These are phyloP conservation scores for Dicranocentrus wangi DNA, from an alignment of 2,888 invertebrate genomes.

Conservation along the genomic window DNA sequence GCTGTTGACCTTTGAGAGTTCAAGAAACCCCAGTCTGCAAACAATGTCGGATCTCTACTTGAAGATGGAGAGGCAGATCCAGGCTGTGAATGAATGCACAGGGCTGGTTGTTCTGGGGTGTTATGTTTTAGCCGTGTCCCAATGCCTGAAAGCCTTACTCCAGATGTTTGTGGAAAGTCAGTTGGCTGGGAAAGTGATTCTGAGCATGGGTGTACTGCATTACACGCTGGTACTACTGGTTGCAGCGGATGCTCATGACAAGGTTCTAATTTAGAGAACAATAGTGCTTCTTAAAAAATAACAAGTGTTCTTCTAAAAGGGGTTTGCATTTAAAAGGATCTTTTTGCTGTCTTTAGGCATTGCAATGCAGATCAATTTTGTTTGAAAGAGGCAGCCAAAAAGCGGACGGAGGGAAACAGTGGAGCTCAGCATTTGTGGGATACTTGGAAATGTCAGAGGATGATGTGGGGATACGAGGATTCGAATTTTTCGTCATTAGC, in stretches of 20 bases:
- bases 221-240: neutral
- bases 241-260: slow-evolving; percentile 34
- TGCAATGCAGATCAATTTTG: too few species aligned
- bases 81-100: slow-evolving; percentile 21
- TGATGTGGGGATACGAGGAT: too few species aligned
- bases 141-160: slow-evolving; percentile 23
- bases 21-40: neutral
- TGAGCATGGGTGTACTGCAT: slow-evolving; percentile 3
- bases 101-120: slow-evolving; percentile 36
- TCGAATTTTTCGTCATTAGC: too few species aligned
- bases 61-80: slow-evolving; percentile 37
- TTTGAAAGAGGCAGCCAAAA: too few species aligned
- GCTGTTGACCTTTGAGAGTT: slow-evolving; percentile 36
- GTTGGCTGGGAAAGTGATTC: neutral
- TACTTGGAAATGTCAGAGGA: too few species aligned
- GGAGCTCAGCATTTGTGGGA: too few species aligned
- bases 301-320: too few species aligned
- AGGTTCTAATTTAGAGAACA: too few species aligned
- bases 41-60: slow-evolving; percentile 20
- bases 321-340: too few species aligned
- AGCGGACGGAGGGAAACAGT: too few species aligned
- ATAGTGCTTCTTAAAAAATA: too few species aligned
- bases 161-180: slow-evolving; percentile 1
- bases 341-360: too few species aligned
- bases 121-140: slow-evolving; percentile 7